Base-by-base conservation (phyloP, 2,797 vertebrate species). In the Melanotaenia maccullochi region DNA sequence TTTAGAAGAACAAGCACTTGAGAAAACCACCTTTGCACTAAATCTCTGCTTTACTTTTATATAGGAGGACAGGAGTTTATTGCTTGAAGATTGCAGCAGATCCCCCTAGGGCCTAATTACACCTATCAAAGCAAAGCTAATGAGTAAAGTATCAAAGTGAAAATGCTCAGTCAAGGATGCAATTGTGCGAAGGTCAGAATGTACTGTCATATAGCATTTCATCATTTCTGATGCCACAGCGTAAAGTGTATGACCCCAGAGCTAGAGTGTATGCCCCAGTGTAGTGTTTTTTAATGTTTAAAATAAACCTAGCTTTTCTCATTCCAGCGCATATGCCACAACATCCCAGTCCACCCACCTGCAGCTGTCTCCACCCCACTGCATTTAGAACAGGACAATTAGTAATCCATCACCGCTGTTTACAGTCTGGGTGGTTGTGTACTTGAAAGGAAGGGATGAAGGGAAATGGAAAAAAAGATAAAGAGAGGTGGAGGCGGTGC, bases 321-420 rank as follows among this genome's bases (percentile, higher is more conserved):
- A 64, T 44, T 57, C 60, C 68, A 36, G 33, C 9, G 30, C 56
- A 35, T 44, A 9, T 49, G 16, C 16, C n/a, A 60, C 58, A 57
- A 70, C 38, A 78, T 76, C 63, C 82, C 60, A 68, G 20, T 79
- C 52, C 71, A 79, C 68, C 86, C 81, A 83, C 81, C 70, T 51
- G 44, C 61, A 87, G 80, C 81, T 82, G 79, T 71, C 78, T 81
- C 79, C 79, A 81, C 83, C 79, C 77, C 78, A 28, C 65, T 89
- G 89, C 84, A 91, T 91, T 89, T 79, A 80, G 85, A 90, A 86
- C 81, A 79, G 84, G 79, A 84, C 84, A 91, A 93, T 93, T 93
- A 93, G 91, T 84, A 87, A 93, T 93, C 92, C 90, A 93, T 93
- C 90, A 92, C 79, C 40, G 63, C 83, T 93, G 89, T 92, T 92